Evolutionary conservation across 2,888 invertebrate genomes (phyloP), one percentile per base, ranked within the genome.

Genomic region (Herminia tarsipennalis): DNA sequence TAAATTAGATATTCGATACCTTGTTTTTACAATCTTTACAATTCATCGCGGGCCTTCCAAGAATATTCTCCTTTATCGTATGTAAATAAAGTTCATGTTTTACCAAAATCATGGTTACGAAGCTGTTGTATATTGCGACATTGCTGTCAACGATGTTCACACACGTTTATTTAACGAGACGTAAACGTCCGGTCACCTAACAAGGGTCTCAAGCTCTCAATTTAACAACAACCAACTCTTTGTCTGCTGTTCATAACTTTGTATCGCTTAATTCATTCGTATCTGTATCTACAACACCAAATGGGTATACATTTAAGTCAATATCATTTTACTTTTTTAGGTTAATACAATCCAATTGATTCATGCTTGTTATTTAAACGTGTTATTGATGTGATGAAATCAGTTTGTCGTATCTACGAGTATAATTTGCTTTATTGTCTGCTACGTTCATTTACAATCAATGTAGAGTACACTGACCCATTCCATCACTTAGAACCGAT

Each of bases 391-490:
- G 54, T 66, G 59, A 66, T 66, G 61, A 69, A 70, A 73, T 70
- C 59, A 54, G 62, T 65, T 71, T 69, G 65, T 66, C 63, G 50
- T 67, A 56, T 71, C 59, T 70, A 72, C 65, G 30, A 42, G 22
- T 69, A 76, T 78, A 79, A 83, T 83, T 78, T 74, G 70, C 77
- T 78, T 81, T 81, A 84, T 83, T 83, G 83, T 77, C 76, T 70
- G 70, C 67, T 70, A 56, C 73, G 71, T 73, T 81, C 77, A 71
- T 72, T 76, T 76, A 70, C 73, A 79, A 70, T 75, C 75, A 81
- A 76, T 78, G 72, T 75, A 79, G 63, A 80, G 88, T 78, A 76
- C 85, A 76, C 64, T 86, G 88, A 85, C 81, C 86, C 70, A 73
- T 63, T 76, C 70, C 65, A 76, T 77, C 72, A 70, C 66, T 65